Evolutionary conservation across 1,140 invertebrate genomes (phyloP), one percentile per base, ranked within the genome.

Genomic region (Phymastichus coffea): DNA sequence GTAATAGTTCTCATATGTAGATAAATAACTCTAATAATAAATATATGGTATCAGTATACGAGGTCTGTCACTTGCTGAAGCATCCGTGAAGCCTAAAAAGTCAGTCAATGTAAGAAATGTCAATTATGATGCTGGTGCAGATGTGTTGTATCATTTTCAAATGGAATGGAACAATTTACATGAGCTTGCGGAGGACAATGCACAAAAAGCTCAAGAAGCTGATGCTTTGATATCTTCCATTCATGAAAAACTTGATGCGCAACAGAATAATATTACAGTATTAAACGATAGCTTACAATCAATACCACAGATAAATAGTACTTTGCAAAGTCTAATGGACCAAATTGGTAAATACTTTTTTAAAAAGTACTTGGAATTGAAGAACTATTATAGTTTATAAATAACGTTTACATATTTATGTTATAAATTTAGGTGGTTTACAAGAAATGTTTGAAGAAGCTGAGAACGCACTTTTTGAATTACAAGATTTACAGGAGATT

Each of bases 401-500:
- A 22, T 48, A 19, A 10, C 19, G 19, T 57, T 57, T 25, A 2
- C 10, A 38, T 15, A 20, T 12, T 20, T 22, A 26, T 51, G n/a
- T 41, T 59, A 54, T 47, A 3, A 4, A 44, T 57, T 35, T 33
- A 87, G 85, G 83, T 51, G 77, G 80, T 17, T 70, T 89, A 26
- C 82, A 87, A 70, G 80, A 82, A 64, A 72, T 81, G 22, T 88
- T 87, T 72, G 84, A 87, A 49, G 84, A 83, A 63, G 84, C 88
- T 2, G 86, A 89, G 73, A 75, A 74, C 52, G 80, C 81, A 15
- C 68, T 90, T 20, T 70, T 87, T 46, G 70, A 82, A 49, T 74
- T 90, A 19, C 85, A 88, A 70, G 81, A 87, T 70, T 64, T 87
- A 26, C 83, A 88, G 61, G 87, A 90, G 66, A 83, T 83, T 58